These are phyloP conservation scores for Idris sp. DNA, from an alignment of 1,140 invertebrate genomes.

Conservation along the genomic window DNA sequence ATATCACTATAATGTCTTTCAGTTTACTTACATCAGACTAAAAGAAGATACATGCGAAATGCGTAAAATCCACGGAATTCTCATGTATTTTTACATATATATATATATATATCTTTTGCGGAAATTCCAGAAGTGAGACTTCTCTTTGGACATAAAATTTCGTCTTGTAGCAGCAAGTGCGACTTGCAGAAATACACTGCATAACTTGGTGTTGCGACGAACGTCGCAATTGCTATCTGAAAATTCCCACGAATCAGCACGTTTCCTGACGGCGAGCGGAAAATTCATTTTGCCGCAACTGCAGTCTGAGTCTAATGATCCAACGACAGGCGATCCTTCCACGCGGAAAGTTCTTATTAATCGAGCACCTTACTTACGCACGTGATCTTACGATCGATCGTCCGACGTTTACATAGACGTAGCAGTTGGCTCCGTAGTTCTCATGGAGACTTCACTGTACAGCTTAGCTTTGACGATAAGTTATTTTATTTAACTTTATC, in stretches of 20 bases:
- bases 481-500: constrained; percentile 47
- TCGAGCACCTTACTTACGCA: constrained; percentile 52
- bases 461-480: constrained; percentile 25
- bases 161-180: constrained; percentile 21
- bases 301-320: constrained; percentile 44
- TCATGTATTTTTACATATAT: too few relatives aligned
- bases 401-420: constrained; percentile 26
- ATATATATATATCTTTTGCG: constrained; percentile 48
- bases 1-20: too few relatives aligned
- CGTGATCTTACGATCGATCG: constrained; percentile 54
- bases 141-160: constrained; percentile 46
- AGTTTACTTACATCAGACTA: too few relatives aligned
- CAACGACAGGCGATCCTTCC: constrained; percentile 51
- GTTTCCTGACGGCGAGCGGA: constrained; percentile 49
- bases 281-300: constrained; percentile 45
- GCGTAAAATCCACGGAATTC: constrained; percentile 14
- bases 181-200: constrained; percentile 26
- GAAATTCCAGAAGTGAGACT: constrained; percentile 54
- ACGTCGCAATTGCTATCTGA: constrained; percentile 23
- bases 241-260: constrained; percentile 54
- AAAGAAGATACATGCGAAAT: constrained; percentile 10
- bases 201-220: constrained; percentile 22
- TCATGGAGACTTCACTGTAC: constrained; percentile 41
- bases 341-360: constrained; percentile 55
- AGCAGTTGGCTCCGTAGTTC: constrained; percentile 34